Conservation (phyloP, 2,797 vertebrate genomes). For the Hafferia zeledoni region DNA sequence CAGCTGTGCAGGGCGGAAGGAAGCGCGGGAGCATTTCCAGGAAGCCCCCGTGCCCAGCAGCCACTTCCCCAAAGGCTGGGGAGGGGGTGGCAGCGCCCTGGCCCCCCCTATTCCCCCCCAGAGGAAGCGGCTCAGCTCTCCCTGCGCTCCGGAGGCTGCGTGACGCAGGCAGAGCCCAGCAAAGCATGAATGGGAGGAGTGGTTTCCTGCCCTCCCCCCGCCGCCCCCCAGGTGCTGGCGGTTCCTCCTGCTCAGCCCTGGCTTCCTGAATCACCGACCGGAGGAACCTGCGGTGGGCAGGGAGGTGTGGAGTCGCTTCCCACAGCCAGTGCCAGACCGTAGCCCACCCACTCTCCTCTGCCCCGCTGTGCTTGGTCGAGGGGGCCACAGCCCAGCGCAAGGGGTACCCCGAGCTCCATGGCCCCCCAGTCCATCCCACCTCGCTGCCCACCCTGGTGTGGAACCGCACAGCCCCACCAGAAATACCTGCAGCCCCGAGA, state of each 20-base stretch:
- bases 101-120: not conserved
- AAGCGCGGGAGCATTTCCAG: slow-evolving; percentile 32
- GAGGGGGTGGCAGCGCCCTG: not conserved
- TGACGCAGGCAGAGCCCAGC: slow-evolving; percentile 70
- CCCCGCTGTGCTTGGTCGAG: not conserved
- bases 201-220: slow-evolving; percentile 73
- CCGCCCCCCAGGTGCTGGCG: slow-evolving; percentile 59
- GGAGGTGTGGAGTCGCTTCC: not conserved
- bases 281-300: slow-evolving; percentile 39
- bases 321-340: not conserved
- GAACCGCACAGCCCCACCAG: not conserved
- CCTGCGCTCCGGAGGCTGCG: slow-evolving; percentile 55
- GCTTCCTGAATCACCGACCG: slow-evolving; percentile 56
- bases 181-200: slow-evolving; percentile 77
- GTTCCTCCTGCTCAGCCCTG: slow-evolving; percentile 42
- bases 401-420: not conserved
- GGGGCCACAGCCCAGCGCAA: not conserved
- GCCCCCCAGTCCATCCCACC: not conserved
- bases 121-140: slow-evolving; percentile 54
- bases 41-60: not conserved
- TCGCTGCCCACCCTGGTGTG: accelerated
- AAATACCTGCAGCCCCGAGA: not conserved
- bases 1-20: not conserved
- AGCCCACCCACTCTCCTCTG: not conserved
- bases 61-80: not conserved